Percentiles rank a stretch among this genome's conserved stretches.
These are phyloP conservation scores for Steromphala cineraria DNA, from an alignment of 2,888 invertebrate genomes.

Conservation along the genomic window DNA sequence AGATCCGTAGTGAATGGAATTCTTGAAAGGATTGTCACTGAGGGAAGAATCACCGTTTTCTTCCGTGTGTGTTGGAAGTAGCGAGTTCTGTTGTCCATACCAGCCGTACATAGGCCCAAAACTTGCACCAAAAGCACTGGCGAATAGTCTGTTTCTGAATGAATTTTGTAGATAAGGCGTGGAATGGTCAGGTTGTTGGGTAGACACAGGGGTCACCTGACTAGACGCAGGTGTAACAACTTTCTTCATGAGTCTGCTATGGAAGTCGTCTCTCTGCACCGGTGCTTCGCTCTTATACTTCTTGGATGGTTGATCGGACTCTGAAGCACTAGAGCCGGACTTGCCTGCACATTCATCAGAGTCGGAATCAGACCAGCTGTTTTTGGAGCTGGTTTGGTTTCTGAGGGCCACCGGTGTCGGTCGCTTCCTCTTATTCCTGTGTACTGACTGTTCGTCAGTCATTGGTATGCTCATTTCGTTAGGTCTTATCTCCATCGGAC, in stretches of 20 bases:
- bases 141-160: constrained; percentile 1
- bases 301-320: neutral
- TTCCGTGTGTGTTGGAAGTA: neutral
- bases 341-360: neutral
- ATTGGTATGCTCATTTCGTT: neutral
- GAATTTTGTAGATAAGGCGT: constrained; percentile 3
- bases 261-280: constrained; percentile 1
- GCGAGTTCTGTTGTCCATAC: neutral
- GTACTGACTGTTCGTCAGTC: neutral
- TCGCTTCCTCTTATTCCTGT: constrained; percentile 35
- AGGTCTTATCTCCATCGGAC: constrained; percentile 3
- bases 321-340: neutral
- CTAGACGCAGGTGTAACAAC: neutral
- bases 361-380: constrained; percentile 35
- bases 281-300: neutral
- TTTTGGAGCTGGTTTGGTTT: constrained; percentile 24
- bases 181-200: neutral
- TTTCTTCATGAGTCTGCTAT: constrained; percentile 6
- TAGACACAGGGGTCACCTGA: neutral
- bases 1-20: constrained; percentile 3
- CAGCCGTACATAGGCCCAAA: constrained; percentile 10
- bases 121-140: constrained; percentile 10
- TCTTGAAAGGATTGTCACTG: neutral
- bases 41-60: neutral
- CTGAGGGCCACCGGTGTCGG: constrained; percentile 34